Evolutionary conservation across 2,888 invertebrate genomes (phyloP).

Genomic region (Lysandra coridon): DNA sequence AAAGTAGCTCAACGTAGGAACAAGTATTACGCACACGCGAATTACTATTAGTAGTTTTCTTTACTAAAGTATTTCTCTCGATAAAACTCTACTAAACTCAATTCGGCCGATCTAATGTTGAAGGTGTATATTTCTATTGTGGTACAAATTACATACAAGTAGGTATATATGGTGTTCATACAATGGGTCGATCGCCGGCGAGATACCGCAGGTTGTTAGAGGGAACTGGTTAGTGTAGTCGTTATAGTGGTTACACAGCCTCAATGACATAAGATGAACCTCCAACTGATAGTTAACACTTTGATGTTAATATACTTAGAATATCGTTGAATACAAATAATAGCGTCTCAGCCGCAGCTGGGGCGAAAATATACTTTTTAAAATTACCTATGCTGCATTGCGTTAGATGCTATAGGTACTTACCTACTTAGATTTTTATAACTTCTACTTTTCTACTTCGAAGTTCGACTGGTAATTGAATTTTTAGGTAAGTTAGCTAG

Average conservation of each 20-base stretch:
- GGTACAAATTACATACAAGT: background rate
- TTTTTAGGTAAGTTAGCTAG: no score
- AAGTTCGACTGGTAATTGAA: no score
- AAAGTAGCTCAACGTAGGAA: no score
- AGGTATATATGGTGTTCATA: background rate
- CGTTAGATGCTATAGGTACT: no score
- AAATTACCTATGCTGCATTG: no score
- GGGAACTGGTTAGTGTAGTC: conserved; percentile 9
- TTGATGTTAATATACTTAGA: background rate
- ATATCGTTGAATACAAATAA: no score
- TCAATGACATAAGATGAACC: conserved; percentile 5
- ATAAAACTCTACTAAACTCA: no score
- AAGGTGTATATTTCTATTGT: background rate
- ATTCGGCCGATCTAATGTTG: background rate
- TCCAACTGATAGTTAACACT: background rate
- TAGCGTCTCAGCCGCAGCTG: no score
- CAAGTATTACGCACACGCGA: background rate
- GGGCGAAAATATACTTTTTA: no score
- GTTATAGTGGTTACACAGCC: background rate
- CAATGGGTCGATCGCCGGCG: conserved; percentile 20
- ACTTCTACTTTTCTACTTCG: no score
- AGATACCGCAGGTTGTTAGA: conserved; percentile 19
- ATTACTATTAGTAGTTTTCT: background rate
- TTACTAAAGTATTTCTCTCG: background rate
- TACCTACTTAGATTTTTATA: no score